Conservation (phyloP, 2,797 vertebrate genomes). For the Pelodytes ibericus region DNA sequence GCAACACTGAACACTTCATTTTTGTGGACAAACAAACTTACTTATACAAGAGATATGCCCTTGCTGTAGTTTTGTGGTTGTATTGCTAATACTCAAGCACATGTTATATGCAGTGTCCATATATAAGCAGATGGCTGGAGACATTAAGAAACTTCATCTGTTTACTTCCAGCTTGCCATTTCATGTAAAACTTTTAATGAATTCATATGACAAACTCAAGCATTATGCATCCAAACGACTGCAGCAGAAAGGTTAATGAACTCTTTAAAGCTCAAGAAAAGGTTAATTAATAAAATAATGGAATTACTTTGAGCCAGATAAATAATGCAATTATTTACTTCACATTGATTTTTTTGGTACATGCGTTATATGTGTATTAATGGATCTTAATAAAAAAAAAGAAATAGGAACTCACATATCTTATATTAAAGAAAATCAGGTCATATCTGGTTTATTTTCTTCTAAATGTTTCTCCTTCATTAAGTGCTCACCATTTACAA, state of each 20-base stretch:
- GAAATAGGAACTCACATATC: too few relatives aligned
- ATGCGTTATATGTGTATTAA: slow-evolving; percentile 3
- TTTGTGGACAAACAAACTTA: too few relatives aligned
- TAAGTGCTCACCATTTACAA: too few relatives aligned
- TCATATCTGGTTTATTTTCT: too few relatives aligned
- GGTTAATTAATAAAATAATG: slow-evolving; percentile 60
- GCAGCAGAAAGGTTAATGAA: slow-evolving; percentile 53
- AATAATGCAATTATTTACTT: slow-evolving; percentile 51
- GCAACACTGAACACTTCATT: too few relatives aligned
- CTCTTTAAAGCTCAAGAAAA: slow-evolving; percentile 55
- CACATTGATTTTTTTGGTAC: background rate
- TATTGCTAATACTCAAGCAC: slow-evolving; percentile 1
- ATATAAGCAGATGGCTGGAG: slow-evolving; percentile 33
- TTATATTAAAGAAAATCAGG: too few relatives aligned
- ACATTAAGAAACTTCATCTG: slow-evolving; percentile 6
- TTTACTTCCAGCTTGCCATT: slow-evolving; percentile 39
- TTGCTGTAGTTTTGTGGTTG: background rate
- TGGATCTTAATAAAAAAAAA: background rate
- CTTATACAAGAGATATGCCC: background rate
- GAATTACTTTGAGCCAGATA: slow-evolving; percentile 42
- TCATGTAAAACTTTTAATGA: slow-evolving; percentile 41
- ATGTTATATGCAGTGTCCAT: slow-evolving; percentile 26
- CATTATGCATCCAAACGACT: slow-evolving; percentile 43
- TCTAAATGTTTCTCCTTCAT: too few relatives aligned
- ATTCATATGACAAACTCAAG: slow-evolving; percentile 41